A percentile compares a stretch with the other conserved stretches of the same genome.
Evolutionary conservation across 2,888 invertebrate genomes (phyloP).

Genomic region (Spodoptera littoralis): DNA sequence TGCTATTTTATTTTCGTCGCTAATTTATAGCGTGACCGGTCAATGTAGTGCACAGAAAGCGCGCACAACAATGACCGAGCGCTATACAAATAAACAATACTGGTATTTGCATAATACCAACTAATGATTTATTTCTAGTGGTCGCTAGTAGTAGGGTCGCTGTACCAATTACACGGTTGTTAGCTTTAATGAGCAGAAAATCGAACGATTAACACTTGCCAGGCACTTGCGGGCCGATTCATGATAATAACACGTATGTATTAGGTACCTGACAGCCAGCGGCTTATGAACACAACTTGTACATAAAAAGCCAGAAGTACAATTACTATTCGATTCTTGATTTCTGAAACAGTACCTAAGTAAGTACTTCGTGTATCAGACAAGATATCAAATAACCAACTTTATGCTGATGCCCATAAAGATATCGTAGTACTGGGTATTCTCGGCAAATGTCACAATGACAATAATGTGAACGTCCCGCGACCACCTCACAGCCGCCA

Average conservation of each 20-base stretch:
- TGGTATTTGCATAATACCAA: constrained; percentile 55
- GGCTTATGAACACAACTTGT: constrained; percentile 13
- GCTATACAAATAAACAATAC: constrained; percentile 59
- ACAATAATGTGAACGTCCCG: constrained; percentile 38
- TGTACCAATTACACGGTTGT: constrained; percentile 43
- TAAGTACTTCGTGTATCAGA: not conserved
- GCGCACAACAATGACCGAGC: constrained; percentile 54
- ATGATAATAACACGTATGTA: constrained; percentile 7
- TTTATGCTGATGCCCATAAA: constrained; percentile 3
- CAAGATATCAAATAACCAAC: constrained; percentile 13
- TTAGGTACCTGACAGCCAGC: not conserved
- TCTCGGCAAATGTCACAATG: constrained; percentile 34
- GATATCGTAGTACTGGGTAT: constrained; percentile 25
- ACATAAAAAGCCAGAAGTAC: constrained; percentile 7
- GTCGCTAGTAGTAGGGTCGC: constrained; percentile 28
- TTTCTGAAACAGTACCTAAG: constrained; percentile 8
- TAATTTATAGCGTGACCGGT: constrained; percentile 75
- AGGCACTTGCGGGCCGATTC: constrained; percentile 5
- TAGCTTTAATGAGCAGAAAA: constrained; percentile 39
- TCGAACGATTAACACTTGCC: constrained; percentile 27
- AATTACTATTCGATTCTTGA: constrained; percentile 12
- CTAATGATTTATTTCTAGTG: constrained; percentile 55
- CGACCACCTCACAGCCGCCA: constrained; percentile 61
- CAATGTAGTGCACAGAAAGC: constrained; percentile 54
- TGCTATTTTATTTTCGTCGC: constrained; percentile 79